Percentiles rank a stretch among this genome's conserved stretches.
phyloP scores from a whole-genome alignment of 2,113 vertebrate species.

The Pygoscelis adeliae region DNA sequence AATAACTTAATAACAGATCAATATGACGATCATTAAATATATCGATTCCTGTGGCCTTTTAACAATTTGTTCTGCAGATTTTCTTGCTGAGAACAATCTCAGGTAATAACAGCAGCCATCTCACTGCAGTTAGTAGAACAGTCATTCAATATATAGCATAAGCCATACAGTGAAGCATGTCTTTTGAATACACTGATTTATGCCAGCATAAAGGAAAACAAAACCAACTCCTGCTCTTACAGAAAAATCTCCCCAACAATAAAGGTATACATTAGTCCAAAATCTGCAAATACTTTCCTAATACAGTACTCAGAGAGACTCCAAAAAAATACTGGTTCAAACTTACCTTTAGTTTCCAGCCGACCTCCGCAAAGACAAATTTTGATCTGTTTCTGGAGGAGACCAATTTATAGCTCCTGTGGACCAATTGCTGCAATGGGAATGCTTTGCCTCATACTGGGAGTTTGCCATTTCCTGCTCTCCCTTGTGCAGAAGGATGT shows the following conservation, averaged over 20 bases:
- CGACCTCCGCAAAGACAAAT: conserved; percentile 12
- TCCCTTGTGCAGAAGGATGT: conserved; percentile 76
- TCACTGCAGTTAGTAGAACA: neutral
- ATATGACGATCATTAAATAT: neutral
- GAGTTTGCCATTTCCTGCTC: conserved; percentile 77
- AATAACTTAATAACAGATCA: neutral
- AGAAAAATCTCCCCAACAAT: neutral
- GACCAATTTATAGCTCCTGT: conserved; percentile 71
- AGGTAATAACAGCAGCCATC: neutral
- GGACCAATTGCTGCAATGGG: conserved; percentile 68
- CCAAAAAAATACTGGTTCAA: neutral
- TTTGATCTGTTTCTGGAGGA: conserved; percentile 74
- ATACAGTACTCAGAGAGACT: accelerated
- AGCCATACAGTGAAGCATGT: neutral
- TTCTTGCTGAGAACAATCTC: neutral
- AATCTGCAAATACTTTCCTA: neutral
- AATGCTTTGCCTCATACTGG: conserved; percentile 75
- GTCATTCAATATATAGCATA: neutral
- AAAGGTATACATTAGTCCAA: neutral
- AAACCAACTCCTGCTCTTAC: neutral
- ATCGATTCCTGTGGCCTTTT: neutral
- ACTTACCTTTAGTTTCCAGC: conserved; percentile 72
- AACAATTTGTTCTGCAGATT: neutral
- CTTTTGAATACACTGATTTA: neutral
- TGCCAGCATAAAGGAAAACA: neutral